Conservation (phyloP, 1,140 invertebrate genomes). For the Prorops nasuta region DNA sequence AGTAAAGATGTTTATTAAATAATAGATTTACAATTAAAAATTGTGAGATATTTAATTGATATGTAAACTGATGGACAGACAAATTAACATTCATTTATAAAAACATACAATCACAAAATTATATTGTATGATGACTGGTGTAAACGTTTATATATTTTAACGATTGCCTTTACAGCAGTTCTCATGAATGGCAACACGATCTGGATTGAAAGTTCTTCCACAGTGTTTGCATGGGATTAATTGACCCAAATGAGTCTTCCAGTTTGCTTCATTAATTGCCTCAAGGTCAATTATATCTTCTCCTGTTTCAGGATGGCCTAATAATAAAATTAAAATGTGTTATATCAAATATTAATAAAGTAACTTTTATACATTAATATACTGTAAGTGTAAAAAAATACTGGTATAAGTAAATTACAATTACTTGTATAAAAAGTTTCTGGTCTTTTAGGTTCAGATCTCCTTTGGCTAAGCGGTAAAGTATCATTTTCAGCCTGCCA, state of each 20-base stretch:
- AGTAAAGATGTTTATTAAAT: no score
- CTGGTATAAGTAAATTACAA: not conserved
- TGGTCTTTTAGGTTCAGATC: constrained; percentile 65
- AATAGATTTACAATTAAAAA: no score
- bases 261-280: constrained; percentile 59
- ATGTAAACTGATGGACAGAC: no score
- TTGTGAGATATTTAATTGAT: no score
- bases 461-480: constrained; percentile 60
- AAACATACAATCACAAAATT: no score
- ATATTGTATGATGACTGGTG: no score
- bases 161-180: constrained; percentile 59
- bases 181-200: constrained; percentile 68
- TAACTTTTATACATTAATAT: no score
- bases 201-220: constrained; percentile 69
- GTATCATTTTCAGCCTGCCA: constrained; percentile 70
- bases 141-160: no score
- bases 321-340: not conserved
- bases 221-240: constrained; percentile 69
- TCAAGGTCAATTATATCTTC: constrained; percentile 12
- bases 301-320: constrained; percentile 15
- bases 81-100: no score
- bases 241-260: constrained; percentile 60
- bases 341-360: no score
- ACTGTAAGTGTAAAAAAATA: constrained; percentile 10
- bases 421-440: constrained; percentile 59